A percentile compares a stretch with the other conserved stretches of the same genome.
phyloP scores from a whole-genome alignment of 2,888 invertebrate genomes.

The Aquatica leii region DNA sequence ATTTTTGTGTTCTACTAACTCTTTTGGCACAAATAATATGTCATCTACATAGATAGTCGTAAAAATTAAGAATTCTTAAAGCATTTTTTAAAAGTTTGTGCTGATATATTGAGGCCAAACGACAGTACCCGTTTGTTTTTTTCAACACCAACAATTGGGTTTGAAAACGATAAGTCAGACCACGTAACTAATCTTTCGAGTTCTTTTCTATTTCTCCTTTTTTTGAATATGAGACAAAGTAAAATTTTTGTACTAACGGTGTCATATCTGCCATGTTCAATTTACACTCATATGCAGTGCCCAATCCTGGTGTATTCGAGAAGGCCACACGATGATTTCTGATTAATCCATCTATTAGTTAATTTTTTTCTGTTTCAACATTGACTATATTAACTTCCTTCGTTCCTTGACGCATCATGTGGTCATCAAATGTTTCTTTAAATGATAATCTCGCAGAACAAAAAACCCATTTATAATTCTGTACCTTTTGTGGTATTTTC shows the following conservation, averaged over 20 bases:
- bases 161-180: constrained; percentile 15
- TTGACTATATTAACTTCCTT: too few species aligned
- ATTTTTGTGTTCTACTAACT: too few species aligned
- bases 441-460: too few species aligned
- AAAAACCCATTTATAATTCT: too few species aligned
- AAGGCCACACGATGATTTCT: too few species aligned
- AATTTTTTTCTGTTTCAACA: too few species aligned
- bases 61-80: constrained; percentile 31
- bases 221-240: constrained; percentile 20
- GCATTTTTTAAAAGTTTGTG: constrained; percentile 30
- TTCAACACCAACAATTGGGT: constrained; percentile 16
- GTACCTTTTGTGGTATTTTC: too few species aligned
- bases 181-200: constrained; percentile 17
- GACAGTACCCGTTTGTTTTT: constrained; percentile 10
- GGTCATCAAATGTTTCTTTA: too few species aligned
- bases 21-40: constrained; percentile 33
- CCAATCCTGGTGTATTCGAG: not conserved
- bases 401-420: too few species aligned
- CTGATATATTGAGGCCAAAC: constrained; percentile 23
- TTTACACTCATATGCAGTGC: constrained; percentile 1
- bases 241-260: constrained; percentile 8
- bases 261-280: constrained; percentile 5
- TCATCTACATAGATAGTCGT: constrained; percentile 34
- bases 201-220: constrained; percentile 9
- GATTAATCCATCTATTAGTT: too few species aligned